Base-by-base conservation (phyloP, 2,888 invertebrate genomes). In the Mesorhabditis spiculigera region DNA sequence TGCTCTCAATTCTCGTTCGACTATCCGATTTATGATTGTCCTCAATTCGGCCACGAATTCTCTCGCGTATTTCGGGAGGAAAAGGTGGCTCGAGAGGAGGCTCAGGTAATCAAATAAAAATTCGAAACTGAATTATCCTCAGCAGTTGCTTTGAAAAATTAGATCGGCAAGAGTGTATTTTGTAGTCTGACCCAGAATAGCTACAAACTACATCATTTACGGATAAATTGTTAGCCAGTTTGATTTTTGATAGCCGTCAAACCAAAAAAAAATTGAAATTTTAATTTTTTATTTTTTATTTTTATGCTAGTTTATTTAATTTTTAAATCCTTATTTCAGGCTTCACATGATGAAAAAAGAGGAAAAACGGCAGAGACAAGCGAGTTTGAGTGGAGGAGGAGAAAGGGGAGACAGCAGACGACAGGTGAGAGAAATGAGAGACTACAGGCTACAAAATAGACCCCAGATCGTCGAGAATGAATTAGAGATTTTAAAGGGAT, bases 41-140 rank as follows among this genome's bases (percentile, higher is more conserved):
- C 74, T 84, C 58, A 84, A 84, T 71, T 79, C 80, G 4, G 84
- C 84, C 28, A 84, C 84, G 28, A 84, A 84, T 72, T 82, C 81
- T 5, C 71, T 84, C 67, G 84, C 84, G 0, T 84, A 84, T 68
- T 83, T 84, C 69, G 84, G 84, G 50, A 79, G 79, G 69, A 76
- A 79, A 68, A 43, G 76, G 76, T 72, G 44, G 67, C 45, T 68
- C 5, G 28, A 63, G 63, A 63, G 28, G 41, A 13, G 63, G 8
- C 16, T 63, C 6, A 63, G 63, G 63, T 63, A 28, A 28, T 28
- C 28, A 28, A 28, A 28, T 28, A 28, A 28, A 28, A 28, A 28
- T 28, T 28, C 28, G 28, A 28, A 28, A 28, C 28, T 28, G 28
- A 28, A 28, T 28, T 28, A 28, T 28, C 28, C 28, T 28, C 1